Conservation (phyloP, 2,113 vertebrate genomes). For the Muscicapa adusta region DNA sequence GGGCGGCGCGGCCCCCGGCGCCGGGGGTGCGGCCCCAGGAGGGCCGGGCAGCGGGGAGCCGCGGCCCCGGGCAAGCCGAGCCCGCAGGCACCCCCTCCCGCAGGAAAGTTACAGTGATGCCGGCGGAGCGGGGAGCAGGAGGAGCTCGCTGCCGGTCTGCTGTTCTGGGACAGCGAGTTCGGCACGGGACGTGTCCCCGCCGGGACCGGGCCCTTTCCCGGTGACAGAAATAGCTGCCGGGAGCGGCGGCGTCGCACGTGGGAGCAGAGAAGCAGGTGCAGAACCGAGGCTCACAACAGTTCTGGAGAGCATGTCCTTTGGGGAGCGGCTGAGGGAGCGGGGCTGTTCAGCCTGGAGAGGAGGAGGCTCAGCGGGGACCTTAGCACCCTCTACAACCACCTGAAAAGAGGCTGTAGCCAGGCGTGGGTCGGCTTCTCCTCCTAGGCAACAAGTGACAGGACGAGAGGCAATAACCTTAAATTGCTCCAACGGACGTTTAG, state of each 20-base stretch:
- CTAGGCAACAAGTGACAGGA: not conserved
- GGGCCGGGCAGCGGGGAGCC: not conserved
- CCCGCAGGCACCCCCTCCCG: not conserved
- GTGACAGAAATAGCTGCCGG: not conserved
- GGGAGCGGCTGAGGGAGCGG: not conserved
- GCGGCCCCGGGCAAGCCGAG: not conserved
- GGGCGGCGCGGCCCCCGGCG: not conserved
- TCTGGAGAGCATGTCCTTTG: not conserved
- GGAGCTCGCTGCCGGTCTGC: not conserved
- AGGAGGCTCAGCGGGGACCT: not conserved
- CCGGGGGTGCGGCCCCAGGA: not conserved
- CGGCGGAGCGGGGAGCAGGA: not conserved
- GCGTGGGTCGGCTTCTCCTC: not conserved
- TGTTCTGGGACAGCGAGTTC: not conserved
- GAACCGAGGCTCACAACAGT: not conserved
- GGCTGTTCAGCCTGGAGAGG: not conserved
- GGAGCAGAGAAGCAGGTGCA: not conserved
- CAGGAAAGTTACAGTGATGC: not conserved
- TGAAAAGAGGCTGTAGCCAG: too few species aligned
- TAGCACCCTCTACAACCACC: accelerated
- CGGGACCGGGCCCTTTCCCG: not conserved
- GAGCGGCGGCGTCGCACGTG: not conserved
- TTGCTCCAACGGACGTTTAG: not conserved
- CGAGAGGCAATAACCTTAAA: not conserved
- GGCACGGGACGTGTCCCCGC: not conserved